Percentiles rank a stretch among this genome's conserved stretches.
These are phyloP conservation scores for Tupiocoris notatus DNA, from an alignment of 2,888 invertebrate species.

Conservation along the genomic window DNA sequence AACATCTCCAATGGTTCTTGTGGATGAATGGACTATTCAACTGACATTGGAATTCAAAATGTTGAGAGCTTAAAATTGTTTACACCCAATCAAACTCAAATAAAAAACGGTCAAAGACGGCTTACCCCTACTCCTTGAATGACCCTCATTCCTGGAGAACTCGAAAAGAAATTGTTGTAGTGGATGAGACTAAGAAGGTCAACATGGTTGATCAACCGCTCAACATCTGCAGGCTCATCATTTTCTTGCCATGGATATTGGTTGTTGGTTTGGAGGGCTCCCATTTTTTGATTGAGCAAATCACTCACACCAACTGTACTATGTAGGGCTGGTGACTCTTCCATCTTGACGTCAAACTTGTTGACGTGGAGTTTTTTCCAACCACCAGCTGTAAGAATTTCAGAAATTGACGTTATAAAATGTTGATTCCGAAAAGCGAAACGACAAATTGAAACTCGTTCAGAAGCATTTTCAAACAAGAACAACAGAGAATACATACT, in stretches of 20 bases:
- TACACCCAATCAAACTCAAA: no score
- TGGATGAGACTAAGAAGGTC: constrained; percentile 69
- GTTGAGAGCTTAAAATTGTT: no score
- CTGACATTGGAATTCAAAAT: no score
- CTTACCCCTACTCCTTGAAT: no score
- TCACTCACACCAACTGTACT: constrained; percentile 44
- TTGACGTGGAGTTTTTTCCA: constrained; percentile 35
- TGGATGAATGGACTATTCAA: no score
- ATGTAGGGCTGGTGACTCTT: constrained; percentile 32
- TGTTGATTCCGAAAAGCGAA: background rate
- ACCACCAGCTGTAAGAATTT: constrained; percentile 17
- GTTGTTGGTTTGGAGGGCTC: constrained; percentile 20
- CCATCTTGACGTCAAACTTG: constrained; percentile 18
- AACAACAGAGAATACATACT: no score
- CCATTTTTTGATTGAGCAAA: constrained; percentile 41
- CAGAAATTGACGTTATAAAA: no score
- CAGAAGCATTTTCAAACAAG: no score
- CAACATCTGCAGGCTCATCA: constrained; percentile 69
- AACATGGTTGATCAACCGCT: constrained; percentile 59
- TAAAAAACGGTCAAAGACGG: no score
- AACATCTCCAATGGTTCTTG: no score
- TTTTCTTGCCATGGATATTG: constrained; percentile 57
- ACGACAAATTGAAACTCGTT: no score
- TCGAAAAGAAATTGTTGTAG: constrained; percentile 61
- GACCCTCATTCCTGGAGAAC: no score